A percentile compares a stretch with the other conserved stretches of the same genome.
Evolutionary conservation across 2,888 invertebrate genomes (phyloP).

Genomic region (Rhamnusium bicolor): DNA sequence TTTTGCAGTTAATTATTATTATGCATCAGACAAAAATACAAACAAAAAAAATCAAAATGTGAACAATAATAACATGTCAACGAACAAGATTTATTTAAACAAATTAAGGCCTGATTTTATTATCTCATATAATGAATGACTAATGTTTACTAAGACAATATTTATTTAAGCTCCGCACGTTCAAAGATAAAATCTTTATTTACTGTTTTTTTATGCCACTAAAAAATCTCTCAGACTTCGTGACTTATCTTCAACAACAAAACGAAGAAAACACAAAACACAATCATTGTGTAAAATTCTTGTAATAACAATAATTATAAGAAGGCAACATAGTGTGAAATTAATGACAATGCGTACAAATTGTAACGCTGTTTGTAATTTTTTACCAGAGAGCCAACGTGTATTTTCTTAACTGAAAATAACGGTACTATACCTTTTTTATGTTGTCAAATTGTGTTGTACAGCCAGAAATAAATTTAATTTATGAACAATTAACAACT

Average conservation of each 20-base stretch:
- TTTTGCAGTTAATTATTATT: background rate
- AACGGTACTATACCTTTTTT: background rate
- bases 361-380: background rate
- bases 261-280: constrained; percentile 5
- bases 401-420: background rate
- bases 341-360: constrained; percentile 2
- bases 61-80: background rate
- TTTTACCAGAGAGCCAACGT: background rate
- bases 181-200: constrained; percentile 24
- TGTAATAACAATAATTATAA: constrained; percentile 16
- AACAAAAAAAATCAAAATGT: background rate
- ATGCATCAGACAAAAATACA: background rate
- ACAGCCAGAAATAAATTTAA: background rate
- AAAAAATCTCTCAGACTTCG: constrained; percentile 5
- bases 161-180: constrained; percentile 19
- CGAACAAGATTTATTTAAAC: background rate
- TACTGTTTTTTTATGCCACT: constrained; percentile 24
- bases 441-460: background rate
- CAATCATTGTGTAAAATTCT: constrained; percentile 6
- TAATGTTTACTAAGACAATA: constrained; percentile 19
- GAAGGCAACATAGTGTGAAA: constrained; percentile 17
- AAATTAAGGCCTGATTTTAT: constrained; percentile 13
- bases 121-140: constrained; percentile 11
- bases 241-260: constrained; percentile 18
- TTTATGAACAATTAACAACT: background rate